phyloP scores from a whole-genome alignment of 2,888 invertebrate species.

The Acrobasis suavella region DNA sequence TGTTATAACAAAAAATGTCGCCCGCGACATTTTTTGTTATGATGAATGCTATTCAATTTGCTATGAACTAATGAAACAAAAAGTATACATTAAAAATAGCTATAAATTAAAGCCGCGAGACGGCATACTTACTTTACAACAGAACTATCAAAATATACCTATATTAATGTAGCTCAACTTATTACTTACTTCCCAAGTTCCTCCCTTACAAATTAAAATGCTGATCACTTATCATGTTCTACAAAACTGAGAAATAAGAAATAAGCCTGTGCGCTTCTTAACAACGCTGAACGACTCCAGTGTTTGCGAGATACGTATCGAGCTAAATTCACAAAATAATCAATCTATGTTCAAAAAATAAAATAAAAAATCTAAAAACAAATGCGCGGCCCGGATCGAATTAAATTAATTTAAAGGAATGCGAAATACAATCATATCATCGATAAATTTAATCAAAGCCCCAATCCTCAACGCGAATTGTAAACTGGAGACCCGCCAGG shows the following conservation, averaged over 20 bases:
- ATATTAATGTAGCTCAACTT: constrained; percentile 5
- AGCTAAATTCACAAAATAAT: neutral
- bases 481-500: too few relatives aligned
- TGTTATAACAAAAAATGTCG: too few relatives aligned
- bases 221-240: too few relatives aligned
- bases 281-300: neutral
- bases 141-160: constrained; percentile 16
- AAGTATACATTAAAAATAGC: constrained; percentile 6
- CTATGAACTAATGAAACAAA: neutral
- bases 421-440: neutral
- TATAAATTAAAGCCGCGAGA: constrained; percentile 12
- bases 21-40: neutral
- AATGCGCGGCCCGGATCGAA: constrained; percentile 8
- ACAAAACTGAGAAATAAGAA: neutral
- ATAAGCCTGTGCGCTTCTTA: neutral
- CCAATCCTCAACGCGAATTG: neutral
- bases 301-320: neutral
- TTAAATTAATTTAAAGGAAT: constrained; percentile 17
- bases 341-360: constrained; percentile 1
- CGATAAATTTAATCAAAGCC: neutral
- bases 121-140: constrained; percentile 13
- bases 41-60: constrained; percentile 18
- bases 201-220: too few relatives aligned
- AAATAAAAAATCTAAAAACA: constrained; percentile 9
- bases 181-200: constrained; percentile 1